Evolutionary conservation across 1,140 invertebrate genomes (phyloP).

Genomic region (Lasioglossum albipes): DNA sequence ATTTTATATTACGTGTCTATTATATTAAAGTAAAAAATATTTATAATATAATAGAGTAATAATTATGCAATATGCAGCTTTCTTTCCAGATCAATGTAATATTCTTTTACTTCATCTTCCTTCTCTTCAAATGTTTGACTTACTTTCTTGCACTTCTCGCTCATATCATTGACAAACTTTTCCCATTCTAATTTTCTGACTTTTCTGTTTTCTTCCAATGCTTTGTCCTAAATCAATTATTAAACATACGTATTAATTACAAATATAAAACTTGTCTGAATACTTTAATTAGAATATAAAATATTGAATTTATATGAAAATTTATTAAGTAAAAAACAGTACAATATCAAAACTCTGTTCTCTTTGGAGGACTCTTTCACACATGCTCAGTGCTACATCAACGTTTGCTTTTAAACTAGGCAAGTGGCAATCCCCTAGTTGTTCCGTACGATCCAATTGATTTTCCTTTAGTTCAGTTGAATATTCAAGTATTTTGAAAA

Average conservation of each 20-base stretch:
- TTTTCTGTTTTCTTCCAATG: slow-evolving; percentile 81
- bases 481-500: slow-evolving; percentile 89
- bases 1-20: neutral
- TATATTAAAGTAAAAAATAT: slow-evolving; percentile 7
- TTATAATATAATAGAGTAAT: neutral
- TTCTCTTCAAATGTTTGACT: slow-evolving; percentile 89
- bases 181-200: slow-evolving; percentile 85
- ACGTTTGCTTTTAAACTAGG: slow-evolving; percentile 85
- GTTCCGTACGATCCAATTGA: slow-evolving; percentile 84
- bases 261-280: neutral
- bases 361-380: slow-evolving; percentile 80
- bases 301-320: slow-evolving; percentile 1
- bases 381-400: slow-evolving; percentile 84
- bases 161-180: slow-evolving; percentile 88
- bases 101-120: slow-evolving; percentile 87
- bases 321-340: slow-evolving; percentile 34
- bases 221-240: slow-evolving; percentile 76
- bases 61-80: slow-evolving; percentile 84
- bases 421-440: slow-evolving; percentile 82
- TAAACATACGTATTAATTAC: neutral
- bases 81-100: slow-evolving; percentile 87
- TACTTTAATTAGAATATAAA: slow-evolving; percentile 9
- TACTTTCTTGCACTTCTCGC: slow-evolving; percentile 86
- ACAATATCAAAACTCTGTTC: slow-evolving; percentile 80
- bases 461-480: slow-evolving; percentile 88